Base-by-base conservation (phyloP, 2,888 invertebrate genomes). In the Ochropleura plecta region DNA sequence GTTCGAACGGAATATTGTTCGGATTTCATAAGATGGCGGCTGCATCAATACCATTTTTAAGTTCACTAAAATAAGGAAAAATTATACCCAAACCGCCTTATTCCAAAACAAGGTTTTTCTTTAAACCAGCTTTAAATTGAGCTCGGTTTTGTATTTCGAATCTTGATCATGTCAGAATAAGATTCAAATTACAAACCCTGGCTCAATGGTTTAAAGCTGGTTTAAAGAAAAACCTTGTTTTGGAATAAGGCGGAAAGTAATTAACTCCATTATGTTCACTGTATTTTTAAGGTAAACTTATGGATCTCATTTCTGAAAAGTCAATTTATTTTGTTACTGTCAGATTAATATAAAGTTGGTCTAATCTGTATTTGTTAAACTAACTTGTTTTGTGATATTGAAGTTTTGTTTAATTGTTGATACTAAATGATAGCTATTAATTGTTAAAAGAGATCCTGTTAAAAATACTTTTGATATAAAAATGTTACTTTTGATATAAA, bases 1-100 rank as follows among this genome's bases (percentile, higher is more conserved):
- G 57, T 57, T 57, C 57, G 57, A 57, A 57, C 57, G 57, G 57
- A 57, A 57, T 57, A 51, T 51, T 51, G 51, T 51, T 51, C 51
- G 51, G 51, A 46, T 46, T 46, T 46, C 46, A 46, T 46, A 46
- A 46, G 46, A 46, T 46, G 46, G 46, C 46, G 46, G 46, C 46
- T 46, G 46, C 46, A 46, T 46, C 46, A 46, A 10, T 46, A 9
- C 46, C 7, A n/a, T n/a, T n/a, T n/a, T n/a, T n/a, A n/a, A n/a
- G n/a, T n/a, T n/a, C n/a, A n/a, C n/a, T n/a, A n/a, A n/a, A n/a
- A n/a, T n/a, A n/a, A n/a, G n/a, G n/a, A n/a, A n/a, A n/a, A n/a
- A n/a, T n/a, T n/a, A n/a, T n/a, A n/a, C n/a, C n/a, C n/a, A n/a
- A n/a, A n/a, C n/a, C n/a, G n/a, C n/a, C n/a, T n/a, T n/a, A n/a